Evolutionary conservation across 2,113 vertebrate genomes (phyloP).

Genomic region (Polyodon spathula): DNA sequence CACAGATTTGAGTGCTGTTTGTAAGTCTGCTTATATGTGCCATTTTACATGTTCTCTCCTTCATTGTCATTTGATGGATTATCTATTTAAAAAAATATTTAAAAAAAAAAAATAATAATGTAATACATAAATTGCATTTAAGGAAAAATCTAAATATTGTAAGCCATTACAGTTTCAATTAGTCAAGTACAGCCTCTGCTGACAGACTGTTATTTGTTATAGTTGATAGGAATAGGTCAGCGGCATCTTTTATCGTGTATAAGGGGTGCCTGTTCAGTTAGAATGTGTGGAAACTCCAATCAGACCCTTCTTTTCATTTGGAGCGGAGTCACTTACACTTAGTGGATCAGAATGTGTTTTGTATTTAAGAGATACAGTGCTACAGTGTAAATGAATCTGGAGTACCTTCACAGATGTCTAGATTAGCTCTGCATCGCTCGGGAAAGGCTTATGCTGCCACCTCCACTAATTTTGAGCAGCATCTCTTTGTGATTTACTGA

Average conservation of each 20-base stretch:
- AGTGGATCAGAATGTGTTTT: too few relatives aligned
- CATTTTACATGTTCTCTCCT: background rate
- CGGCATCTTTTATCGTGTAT: background rate
- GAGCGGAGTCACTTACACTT: background rate
- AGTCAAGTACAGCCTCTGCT: background rate
- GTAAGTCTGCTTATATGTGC: background rate
- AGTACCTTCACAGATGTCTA: background rate
- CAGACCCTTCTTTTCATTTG: background rate
- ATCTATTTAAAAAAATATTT: background rate
- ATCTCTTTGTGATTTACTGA: too few relatives aligned
- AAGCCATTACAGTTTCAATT: background rate
- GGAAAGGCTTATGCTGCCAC: background rate
- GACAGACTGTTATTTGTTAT: background rate
- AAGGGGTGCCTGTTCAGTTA: background rate
- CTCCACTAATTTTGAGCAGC: background rate
- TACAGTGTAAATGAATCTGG: background rate
- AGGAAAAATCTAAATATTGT: too few relatives aligned
- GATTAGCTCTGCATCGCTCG: background rate
- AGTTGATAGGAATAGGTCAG: background rate
- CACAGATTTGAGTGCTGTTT: too few relatives aligned
- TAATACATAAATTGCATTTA: background rate
- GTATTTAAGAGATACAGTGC: conserved; percentile 1
- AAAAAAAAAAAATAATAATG: background rate
- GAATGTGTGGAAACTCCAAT: conserved; percentile 1
- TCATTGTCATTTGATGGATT: background rate